Base-by-base conservation (phyloP, 1,140 invertebrate genomes). In the Pseudachorutes palmiensis region DNA sequence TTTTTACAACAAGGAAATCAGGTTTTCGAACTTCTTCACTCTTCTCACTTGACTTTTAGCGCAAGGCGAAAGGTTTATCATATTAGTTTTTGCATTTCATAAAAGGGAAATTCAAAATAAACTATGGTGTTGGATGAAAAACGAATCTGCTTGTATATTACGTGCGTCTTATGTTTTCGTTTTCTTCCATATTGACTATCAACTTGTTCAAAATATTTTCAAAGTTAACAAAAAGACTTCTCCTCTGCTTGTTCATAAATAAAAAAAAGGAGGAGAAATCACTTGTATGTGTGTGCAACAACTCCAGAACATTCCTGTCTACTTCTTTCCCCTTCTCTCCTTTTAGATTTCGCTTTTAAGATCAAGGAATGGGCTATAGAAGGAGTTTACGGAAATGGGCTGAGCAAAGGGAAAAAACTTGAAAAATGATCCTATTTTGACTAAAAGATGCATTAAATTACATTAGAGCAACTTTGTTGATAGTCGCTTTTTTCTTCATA, bases 361-460 rank as follows among this genome's bases (percentile, higher is more conserved):
- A 19, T 19, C 36, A 9, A 9, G 19, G 19, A 19, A 45, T 12
- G 36, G n/a, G n/a, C n/a, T n/a, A 41, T 9, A n/a, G 14, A 60
- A 32, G 58, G 3, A 29, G 58, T 30, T 60, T 60, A 60, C 24
- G 57, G 65, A 66, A 66, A 60, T 66, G 65, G 65, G 32, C 36
- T 59, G 51, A 55, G 24, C 9, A 55, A 55, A 55, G 51, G 51
- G 60, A 57, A 66, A 66, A 66, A 66, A 66, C 65, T 59, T 66
- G 65, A 66, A 45, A 66, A 66, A 66, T 66, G 57, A 60, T 22
- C 33, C 55, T 66, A 60, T 66, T 66, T 60, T 41, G 61, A 63
- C 58, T 60, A 60, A 55, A 55, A 55, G 51, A 55, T 60, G 30
- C 58, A 60, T 60, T 60, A 60, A 60, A 60, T 60, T 60, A 60